phyloP scores from a whole-genome alignment of 2,797 vertebrate species.

The Allobates femoralis region DNA sequence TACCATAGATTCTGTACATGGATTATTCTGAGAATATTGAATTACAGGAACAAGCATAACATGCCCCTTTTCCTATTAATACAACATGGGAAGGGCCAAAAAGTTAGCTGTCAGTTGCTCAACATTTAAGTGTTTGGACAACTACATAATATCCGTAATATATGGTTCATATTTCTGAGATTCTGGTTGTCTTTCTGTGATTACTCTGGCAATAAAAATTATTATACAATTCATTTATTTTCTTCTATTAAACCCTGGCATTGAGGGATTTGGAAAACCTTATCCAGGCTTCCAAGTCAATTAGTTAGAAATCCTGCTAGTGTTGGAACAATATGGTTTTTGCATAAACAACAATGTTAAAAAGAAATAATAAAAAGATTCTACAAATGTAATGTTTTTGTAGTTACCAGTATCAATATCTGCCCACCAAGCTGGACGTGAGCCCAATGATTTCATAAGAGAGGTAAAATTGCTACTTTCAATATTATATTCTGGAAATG shows the following conservation, averaged over 20 bases:
- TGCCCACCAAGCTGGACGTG: neutral
- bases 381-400: neutral
- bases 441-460: neutral
- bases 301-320: constrained; percentile 1
- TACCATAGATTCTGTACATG: too few relatives aligned
- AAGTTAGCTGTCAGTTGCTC: neutral
- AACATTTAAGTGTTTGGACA: neutral
- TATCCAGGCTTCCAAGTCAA: constrained; percentile 14
- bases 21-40: too few relatives aligned
- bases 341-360: neutral
- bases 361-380: neutral
- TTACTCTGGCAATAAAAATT: neutral
- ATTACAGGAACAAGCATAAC: too few relatives aligned
- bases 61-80: too few relatives aligned
- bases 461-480: neutral
- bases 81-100: too few relatives aligned
- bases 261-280: neutral
- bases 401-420: neutral
- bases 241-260: neutral
- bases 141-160: neutral
- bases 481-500: neutral
- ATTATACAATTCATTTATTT: neutral
- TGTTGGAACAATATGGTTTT: neutral
- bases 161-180: neutral
- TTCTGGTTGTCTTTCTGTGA: neutral